A percentile compares a stretch with the other conserved stretches of the same genome.
Evolutionary conservation across 2,113 vertebrate genomes (phyloP).

Genomic region (Turdus rufiventris): DNA sequence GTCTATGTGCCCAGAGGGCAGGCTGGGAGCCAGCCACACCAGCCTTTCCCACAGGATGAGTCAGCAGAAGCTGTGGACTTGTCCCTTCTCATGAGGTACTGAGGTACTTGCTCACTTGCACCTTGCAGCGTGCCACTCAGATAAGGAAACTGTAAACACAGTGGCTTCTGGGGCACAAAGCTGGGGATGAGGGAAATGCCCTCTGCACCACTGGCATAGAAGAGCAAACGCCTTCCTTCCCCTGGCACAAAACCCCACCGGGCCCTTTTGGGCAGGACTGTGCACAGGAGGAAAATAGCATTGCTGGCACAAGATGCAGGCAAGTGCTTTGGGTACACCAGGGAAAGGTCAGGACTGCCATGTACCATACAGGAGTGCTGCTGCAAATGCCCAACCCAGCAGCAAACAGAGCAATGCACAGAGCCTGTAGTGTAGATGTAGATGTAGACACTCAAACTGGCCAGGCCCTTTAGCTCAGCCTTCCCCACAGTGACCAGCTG

Average conservation of each 20-base stretch:
- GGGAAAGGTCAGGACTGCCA: background rate
- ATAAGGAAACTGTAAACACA: background rate
- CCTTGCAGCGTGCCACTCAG: rapidly evolving
- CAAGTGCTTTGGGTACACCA: rapidly evolving
- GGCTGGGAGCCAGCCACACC: rapidly evolving
- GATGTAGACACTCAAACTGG: background rate
- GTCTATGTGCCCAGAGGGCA: rapidly evolving
- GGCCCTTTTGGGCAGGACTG: rapidly evolving
- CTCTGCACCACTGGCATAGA: rapidly evolving
- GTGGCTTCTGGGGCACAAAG: background rate
- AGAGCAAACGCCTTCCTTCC: background rate
- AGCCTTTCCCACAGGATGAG: background rate
- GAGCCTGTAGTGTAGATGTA: background rate
- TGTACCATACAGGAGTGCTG: rapidly evolving
- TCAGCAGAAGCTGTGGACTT: background rate
- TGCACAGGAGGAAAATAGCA: rapidly evolving
- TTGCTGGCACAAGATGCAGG: rapidly evolving
- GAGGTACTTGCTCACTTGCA: background rate
- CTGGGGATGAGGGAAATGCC: rapidly evolving
- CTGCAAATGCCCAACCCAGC: background rate
- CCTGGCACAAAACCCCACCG: rapidly evolving
- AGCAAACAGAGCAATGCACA: background rate
- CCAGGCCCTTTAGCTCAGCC: background rate
- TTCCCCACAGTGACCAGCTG: rapidly evolving
- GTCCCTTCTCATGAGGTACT: background rate